A percentile compares a stretch with the other conserved stretches of the same genome.
phyloP scores from a whole-genome alignment of 2,797 vertebrate genomes.

The Spondyliosoma cantharus region DNA sequence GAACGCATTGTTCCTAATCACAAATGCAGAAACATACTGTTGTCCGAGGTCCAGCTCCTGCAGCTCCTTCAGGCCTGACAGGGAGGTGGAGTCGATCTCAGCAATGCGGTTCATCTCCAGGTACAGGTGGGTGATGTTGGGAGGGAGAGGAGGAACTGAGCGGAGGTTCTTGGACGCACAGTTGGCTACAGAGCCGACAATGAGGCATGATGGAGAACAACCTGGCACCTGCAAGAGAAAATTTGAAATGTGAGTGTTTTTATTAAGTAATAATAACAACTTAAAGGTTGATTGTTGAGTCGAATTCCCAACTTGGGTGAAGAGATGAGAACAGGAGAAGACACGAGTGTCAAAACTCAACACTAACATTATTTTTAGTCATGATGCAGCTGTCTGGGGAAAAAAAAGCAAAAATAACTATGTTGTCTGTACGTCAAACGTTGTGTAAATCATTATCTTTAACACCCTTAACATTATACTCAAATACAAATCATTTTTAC shows the following conservation, averaged over 20 bases:
- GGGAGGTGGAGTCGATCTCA: conserved; percentile 75
- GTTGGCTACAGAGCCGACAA: conserved; percentile 42
- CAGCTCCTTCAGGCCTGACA: conserved; percentile 82
- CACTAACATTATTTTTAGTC: no score
- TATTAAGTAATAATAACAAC: background rate
- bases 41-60: conserved; percentile 73
- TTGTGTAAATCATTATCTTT: no score
- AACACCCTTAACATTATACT: no score
- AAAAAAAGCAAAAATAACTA: no score
- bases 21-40: conserved; percentile 71
- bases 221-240: conserved; percentile 44
- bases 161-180: conserved; percentile 74
- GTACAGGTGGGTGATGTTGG: conserved; percentile 75
- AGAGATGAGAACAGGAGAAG: no score
- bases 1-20: conserved; percentile 82
- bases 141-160: conserved; percentile 81
- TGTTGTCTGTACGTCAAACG: no score
- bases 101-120: conserved; percentile 82
- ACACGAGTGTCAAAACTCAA: no score
- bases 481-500: no score
- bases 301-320: no score
- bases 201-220: conserved; percentile 66
- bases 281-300: background rate
- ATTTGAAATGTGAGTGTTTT: background rate
- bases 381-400: no score